Evolutionary conservation across 2,113 vertebrate species (phyloP).

Genomic region (Ophiodon elongatus): DNA sequence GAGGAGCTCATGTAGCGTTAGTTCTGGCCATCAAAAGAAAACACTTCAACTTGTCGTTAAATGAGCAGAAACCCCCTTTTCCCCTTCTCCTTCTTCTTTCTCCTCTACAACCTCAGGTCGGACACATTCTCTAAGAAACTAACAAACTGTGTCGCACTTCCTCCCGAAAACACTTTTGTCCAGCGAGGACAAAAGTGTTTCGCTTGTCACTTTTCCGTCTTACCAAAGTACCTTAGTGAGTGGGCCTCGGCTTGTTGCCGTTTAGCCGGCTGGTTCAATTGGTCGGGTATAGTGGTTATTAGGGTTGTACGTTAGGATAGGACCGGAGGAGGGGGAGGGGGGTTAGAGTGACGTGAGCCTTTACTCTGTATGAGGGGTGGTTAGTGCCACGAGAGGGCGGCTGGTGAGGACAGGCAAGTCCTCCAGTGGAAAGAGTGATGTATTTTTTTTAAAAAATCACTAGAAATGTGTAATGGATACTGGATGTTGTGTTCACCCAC

Average conservation of each 20-base stretch:
- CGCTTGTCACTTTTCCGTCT: neutral
- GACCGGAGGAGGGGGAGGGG: slow-evolving; percentile 38
- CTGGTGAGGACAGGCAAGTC: neutral
- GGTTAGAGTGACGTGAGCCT: slow-evolving; percentile 73
- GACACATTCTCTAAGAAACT: slow-evolving; percentile 40
- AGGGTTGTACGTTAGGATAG: slow-evolving; percentile 28
- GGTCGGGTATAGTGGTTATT: slow-evolving; percentile 21
- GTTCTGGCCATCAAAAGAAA: slow-evolving; percentile 41
- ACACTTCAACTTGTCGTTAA: slow-evolving; percentile 40
- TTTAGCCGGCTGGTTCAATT: slow-evolving; percentile 12
- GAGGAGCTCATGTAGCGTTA: slow-evolving; percentile 40
- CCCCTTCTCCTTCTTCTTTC: neutral
- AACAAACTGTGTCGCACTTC: slow-evolving; percentile 41
- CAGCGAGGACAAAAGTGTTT: neutral
- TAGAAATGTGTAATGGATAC: neutral
- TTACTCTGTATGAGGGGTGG: neutral
- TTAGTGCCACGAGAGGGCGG: slow-evolving; percentile 26
- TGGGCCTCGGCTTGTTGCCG: slow-evolving; percentile 1
- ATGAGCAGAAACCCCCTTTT: slow-evolving; percentile 12
- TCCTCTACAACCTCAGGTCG: slow-evolving; percentile 29
- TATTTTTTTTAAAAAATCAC: neutral
- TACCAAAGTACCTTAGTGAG: neutral
- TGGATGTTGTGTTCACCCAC: neutral
- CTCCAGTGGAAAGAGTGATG: neutral
- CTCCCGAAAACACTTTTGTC: neutral